Conservation (phyloP, 1,140 invertebrate species). For the Pseudomyrmex sp. region DNA sequence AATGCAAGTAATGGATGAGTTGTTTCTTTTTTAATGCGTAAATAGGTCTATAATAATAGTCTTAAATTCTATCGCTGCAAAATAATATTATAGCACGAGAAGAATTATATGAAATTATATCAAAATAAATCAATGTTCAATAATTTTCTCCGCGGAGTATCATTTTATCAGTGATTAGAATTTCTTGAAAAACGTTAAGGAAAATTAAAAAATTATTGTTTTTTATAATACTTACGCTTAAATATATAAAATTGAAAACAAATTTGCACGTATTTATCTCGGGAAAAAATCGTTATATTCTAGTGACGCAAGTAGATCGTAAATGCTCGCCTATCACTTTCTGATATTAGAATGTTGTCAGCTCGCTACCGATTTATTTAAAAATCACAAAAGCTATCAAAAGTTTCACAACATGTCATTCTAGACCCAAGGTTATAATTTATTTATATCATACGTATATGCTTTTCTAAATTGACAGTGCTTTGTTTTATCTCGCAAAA, state of each 20-base stretch:
- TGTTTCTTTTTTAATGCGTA: no score
- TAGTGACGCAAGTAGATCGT: conserved; percentile 32
- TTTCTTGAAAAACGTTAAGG: not conserved
- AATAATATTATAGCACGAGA: no score
- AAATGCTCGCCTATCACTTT: conserved; percentile 33
- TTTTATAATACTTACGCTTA: no score
- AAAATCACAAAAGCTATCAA: not conserved
- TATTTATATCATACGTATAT: no score
- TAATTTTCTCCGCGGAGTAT: not conserved
- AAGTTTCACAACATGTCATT: not conserved
- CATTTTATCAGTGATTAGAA: not conserved
- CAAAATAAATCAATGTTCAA: not conserved
- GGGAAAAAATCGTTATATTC: not conserved
- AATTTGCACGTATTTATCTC: not conserved
- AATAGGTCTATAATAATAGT: no score
- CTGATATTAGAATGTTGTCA: not conserved
- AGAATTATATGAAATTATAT: no score
- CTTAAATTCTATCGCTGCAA: no score
- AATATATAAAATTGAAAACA: conserved; percentile 24
- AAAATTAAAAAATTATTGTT: not conserved
- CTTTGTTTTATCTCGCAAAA: conserved; percentile 24
- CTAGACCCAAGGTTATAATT: no score
- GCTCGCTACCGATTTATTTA: not conserved
- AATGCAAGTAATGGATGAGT: no score
- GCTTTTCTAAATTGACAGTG: not conserved